Base-by-base conservation (phyloP, 2,113 vertebrate species). In the Benitochromis conjunctus region DNA sequence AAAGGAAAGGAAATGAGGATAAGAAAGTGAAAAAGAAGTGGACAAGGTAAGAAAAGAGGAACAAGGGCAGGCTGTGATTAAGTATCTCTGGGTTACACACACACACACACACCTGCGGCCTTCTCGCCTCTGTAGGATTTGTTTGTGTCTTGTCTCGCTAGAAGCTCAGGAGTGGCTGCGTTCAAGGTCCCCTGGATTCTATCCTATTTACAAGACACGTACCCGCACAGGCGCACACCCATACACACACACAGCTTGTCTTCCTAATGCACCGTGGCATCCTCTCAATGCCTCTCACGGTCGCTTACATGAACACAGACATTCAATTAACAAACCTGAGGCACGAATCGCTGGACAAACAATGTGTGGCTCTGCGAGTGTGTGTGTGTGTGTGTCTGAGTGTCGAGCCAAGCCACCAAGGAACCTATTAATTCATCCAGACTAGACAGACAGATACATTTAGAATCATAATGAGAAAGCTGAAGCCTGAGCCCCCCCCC, bases 271-370 rank as follows among this genome's bases (percentile, higher is more conserved):
- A 85, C 82, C 83, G 55, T 91, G 92, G 84, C 92, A 89, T 92
- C 88, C 82, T 92, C 92, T 94, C 91, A 90, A 88, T 60, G 87
- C 90, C 71, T 90, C 88, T 87, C 84, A 87, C 74, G 21, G 79
- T 83, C 48, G 69, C 85, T 80, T 84, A 92, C 93, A 94, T 88
- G 89, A 87, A 91, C 90, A 91, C 90, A 92, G 89, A 91, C 90
- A 93, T 94, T 92, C 91, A 94, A 92, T 94, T 91, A 93, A 92
- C 83, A 6, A 85, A 88, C 82, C 88, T 80, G 77, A 86, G 66
- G 58, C 88, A 87, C 9, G 24, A 69, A 81, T 79, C 64, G 5
- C 89, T 77, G 92, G 91, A 89, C 86, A 84, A 80, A 90, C 86
- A 55, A 7, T 5, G 62, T 53, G 77, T 79, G 81, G 51, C 56